Percentiles rank a stretch among this genome's conserved stretches.
Evolutionary conservation across 2,888 invertebrate species (phyloP).

Genomic region (Drosophila longiperda): DNA sequence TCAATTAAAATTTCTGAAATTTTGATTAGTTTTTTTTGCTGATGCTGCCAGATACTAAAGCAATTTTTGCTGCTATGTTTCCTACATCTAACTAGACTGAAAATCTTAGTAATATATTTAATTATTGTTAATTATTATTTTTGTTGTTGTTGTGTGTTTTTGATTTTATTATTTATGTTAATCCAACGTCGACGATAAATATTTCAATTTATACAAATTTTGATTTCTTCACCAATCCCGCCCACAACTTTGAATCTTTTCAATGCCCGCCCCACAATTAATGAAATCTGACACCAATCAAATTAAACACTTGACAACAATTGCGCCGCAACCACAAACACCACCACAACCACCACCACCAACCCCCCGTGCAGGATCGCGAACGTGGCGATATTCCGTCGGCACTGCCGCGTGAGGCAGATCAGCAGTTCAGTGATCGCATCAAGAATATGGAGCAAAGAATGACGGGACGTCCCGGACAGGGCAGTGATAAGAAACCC

Average conservation of each 20-base stretch:
- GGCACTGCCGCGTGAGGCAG: conserved; percentile 82
- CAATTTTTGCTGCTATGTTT: conserved; percentile 30
- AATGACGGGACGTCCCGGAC: conserved; percentile 87
- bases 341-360: conserved; percentile 16
- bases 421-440: conserved; percentile 85
- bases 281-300: conserved; percentile 42
- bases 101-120: conserved; percentile 18
- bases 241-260: conserved; percentile 22
- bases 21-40: not conserved
- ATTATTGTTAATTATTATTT: conserved; percentile 21
- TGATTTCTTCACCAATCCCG: conserved; percentile 61
- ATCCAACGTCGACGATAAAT: conserved; percentile 35
- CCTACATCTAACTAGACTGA: conserved; percentile 54
- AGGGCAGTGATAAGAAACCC: conserved; percentile 90
- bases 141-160: conserved; percentile 38
- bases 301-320: conserved; percentile 31
- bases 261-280: conserved; percentile 34
- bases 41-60: conserved; percentile 26
- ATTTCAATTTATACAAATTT: conserved; percentile 55
- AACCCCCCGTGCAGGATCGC: conserved; percentile 79
- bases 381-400: conserved; percentile 84
- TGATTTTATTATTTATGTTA: conserved; percentile 44
- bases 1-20: conserved; percentile 5
- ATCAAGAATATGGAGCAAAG: conserved; percentile 93
- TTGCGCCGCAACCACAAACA: conserved; percentile 21